Evolutionary conservation across 2,888 invertebrate genomes (phyloP), one percentile per base, ranked within the genome.

Genomic region (Periphyllus acericola): DNA sequence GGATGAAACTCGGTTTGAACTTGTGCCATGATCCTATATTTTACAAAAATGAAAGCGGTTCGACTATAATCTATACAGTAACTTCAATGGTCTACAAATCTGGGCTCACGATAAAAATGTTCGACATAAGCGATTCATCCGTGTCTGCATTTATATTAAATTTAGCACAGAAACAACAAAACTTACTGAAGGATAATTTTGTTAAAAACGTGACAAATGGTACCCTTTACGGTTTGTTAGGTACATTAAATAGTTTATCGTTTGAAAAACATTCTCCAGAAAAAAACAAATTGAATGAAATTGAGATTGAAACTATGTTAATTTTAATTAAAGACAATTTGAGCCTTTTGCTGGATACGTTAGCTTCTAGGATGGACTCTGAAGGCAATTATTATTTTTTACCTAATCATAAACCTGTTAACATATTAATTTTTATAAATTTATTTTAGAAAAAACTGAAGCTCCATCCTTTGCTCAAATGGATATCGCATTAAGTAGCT

Each of bases 391-490:
- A 34, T 78, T 29, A 78, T 34, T 52, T 46, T 1, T 25, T 71
- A 32, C 11, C 25, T 14, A 36, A 79, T 36, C 5, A 34, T 71
- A 40, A 29, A 25, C 46, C 19, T 55, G 40, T 60, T 9, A 40
- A 8, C 60, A 29, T 80, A 32, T 82, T 78, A 60, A 46, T 75
- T 79, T 29, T 76, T 55, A 83, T 68, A 55, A 1, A 71, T 71
- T 80, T 46, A 76, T 60, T 74, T 83, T 83, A 83, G 74, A 76
- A 66, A 66, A 90, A 92, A 92, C 92, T 88, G 91, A 92, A 78
- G 93, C 94, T 78, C 95, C 96, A 14, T 96, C 96, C 89, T 96
- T 96, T 91, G 95, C 95, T 82, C 95, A 95, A 91, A 96, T 96
- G 93, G 95, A 94, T 90, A 93, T 94, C 89, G 95, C 96, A 90